These are phyloP conservation scores for Panopea generosa DNA, from an alignment of 2,888 invertebrate species.

Conservation along the genomic window DNA sequence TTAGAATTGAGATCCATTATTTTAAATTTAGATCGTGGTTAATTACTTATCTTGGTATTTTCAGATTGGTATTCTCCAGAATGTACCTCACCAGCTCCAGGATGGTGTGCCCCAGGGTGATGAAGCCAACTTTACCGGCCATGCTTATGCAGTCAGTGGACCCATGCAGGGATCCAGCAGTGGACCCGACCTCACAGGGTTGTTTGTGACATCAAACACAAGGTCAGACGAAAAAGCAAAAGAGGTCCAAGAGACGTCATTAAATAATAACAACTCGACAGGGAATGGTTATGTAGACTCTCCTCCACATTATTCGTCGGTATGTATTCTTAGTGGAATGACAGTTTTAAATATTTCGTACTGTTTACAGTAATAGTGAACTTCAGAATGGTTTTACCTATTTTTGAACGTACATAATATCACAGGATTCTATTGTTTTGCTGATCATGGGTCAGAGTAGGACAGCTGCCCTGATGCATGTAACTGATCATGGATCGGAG, in stretches of 20 bases:
- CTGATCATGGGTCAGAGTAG: too few relatives aligned
- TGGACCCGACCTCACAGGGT: slow-evolving; percentile 70
- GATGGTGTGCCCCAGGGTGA: slow-evolving; percentile 41
- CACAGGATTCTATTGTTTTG: too few relatives aligned
- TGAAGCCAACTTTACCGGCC: slow-evolving; percentile 32
- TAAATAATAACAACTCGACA: slow-evolving; percentile 22
- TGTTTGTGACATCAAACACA: slow-evolving; percentile 70
- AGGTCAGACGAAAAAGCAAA: slow-evolving; percentile 40
- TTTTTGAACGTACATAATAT: too few relatives aligned
- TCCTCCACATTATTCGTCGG: slow-evolving; percentile 34
- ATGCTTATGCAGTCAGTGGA: slow-evolving; percentile 55
- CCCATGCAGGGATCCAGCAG: slow-evolving; percentile 47
- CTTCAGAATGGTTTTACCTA: too few relatives aligned
- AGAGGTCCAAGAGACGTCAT: slow-evolving; percentile 45
- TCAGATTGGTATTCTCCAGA: slow-evolving; percentile 73
- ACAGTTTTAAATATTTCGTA: background rate
- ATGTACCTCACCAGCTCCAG: slow-evolving; percentile 55
- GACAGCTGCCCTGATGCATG: too few relatives aligned
- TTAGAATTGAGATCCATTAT: too few relatives aligned
- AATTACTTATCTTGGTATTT: too few relatives aligned
- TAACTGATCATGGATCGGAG: too few relatives aligned
- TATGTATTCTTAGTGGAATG: slow-evolving; percentile 1
- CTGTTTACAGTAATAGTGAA: too few relatives aligned
- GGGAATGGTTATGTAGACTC: background rate
- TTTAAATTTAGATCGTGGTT: too few relatives aligned